phyloP scores from a whole-genome alignment of 2,797 vertebrate genomes.

The Sebastes diploproa region DNA sequence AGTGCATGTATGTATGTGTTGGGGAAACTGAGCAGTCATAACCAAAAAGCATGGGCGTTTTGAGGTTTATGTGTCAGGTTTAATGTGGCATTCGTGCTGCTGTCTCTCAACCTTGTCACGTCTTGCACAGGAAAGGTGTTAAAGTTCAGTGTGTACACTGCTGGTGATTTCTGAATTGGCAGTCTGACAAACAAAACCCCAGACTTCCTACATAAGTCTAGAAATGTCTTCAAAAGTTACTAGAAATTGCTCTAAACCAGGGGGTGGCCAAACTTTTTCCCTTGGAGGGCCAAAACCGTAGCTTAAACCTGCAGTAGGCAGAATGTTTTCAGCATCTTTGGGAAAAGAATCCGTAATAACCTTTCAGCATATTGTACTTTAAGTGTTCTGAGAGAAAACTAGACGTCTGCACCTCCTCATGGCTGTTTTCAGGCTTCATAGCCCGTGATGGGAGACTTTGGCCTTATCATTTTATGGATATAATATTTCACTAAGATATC shows the following conservation, averaged over 20 bases:
- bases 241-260: background rate
- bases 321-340: too few species aligned
- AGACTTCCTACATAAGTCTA: background rate
- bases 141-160: background rate
- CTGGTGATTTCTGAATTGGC: background rate
- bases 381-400: too few species aligned
- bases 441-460: too few species aligned
- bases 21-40: background rate
- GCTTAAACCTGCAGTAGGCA: too few species aligned
- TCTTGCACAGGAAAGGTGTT: constrained; percentile 9
- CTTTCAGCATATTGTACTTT: too few species aligned
- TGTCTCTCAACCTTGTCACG: constrained; percentile 1
- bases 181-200: background rate
- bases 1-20: constrained; percentile 1
- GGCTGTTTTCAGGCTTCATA: too few species aligned
- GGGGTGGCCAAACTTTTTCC: too few species aligned
- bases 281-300: too few species aligned
- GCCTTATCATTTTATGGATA: too few species aligned
- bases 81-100: background rate
- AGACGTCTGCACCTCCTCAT: too few species aligned
- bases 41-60: background rate
- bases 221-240: background rate
- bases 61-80: background rate
- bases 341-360: too few species aligned
- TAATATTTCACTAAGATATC: too few species aligned